Conservation (phyloP, 2,888 invertebrate genomes). For the Pseudoips prasinana region DNA sequence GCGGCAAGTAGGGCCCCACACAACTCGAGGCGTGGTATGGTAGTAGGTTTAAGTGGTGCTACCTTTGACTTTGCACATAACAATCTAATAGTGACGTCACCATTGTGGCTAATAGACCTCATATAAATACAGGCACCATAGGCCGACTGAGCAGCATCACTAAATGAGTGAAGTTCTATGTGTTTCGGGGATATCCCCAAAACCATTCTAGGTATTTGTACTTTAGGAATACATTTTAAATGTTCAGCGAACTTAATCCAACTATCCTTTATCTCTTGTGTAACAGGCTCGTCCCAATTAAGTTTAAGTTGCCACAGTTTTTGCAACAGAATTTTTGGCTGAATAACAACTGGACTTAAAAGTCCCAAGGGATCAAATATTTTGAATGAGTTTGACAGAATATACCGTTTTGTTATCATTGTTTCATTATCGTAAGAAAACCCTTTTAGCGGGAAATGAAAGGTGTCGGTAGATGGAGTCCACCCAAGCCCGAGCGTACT, state of each 20-base stretch:
- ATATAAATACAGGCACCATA: slow-evolving; percentile 37
- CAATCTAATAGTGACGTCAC: slow-evolving; percentile 16
- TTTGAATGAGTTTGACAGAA: slow-evolving; percentile 16
- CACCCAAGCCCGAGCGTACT: slow-evolving; percentile 21
- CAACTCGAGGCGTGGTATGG: slow-evolving; percentile 35
- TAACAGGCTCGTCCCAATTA: slow-evolving; percentile 30
- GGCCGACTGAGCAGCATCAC: slow-evolving; percentile 30
- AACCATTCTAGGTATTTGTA: slow-evolving; percentile 25
- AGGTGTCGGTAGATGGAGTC: slow-evolving; percentile 11
- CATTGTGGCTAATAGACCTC: slow-evolving; percentile 8
- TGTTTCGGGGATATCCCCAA: slow-evolving; percentile 13
- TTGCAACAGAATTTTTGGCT: slow-evolving; percentile 5
- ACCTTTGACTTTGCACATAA: slow-evolving; percentile 35
- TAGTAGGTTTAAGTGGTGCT: slow-evolving; percentile 28
- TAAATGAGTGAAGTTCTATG: slow-evolving; percentile 34
- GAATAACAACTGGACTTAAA: slow-evolving; percentile 6
- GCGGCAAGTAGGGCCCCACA: slow-evolving; percentile 28
- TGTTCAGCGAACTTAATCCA: slow-evolving; percentile 22
- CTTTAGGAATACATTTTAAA: not conserved
- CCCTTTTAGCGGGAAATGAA: slow-evolving; percentile 23
- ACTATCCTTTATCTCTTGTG: slow-evolving; percentile 11
- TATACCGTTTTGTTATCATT: slow-evolving; percentile 12
- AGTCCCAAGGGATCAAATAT: slow-evolving; percentile 21
- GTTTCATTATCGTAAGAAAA: not conserved
- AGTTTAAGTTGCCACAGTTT: slow-evolving; percentile 12